Base-by-base conservation (phyloP, 2,888 invertebrate species). In the Pseudeuparius sepicola region DNA sequence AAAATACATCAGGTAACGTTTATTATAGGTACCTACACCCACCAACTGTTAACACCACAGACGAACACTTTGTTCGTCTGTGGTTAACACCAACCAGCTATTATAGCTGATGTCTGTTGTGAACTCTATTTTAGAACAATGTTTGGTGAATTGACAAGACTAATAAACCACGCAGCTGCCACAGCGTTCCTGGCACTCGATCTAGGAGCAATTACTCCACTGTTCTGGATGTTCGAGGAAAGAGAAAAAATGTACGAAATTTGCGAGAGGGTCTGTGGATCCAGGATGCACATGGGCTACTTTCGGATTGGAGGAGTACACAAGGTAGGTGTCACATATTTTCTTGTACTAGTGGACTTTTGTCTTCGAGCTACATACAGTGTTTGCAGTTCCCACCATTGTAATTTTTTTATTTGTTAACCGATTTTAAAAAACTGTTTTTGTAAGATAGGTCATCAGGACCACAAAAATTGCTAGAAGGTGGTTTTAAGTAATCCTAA, bases 211-310 rank as follows among this genome's bases (percentile, higher is more conserved):
- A 78, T 92, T 45, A 87, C 89, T 1, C 90, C 90, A 1, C 78
- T 88, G 52, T 89, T 92, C 60, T 92, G 89, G 88, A 67, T 87
- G 54, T 88, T 87, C 57, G 88, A 90, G 61, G 90, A 87, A 60
- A 68, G 87, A 30, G 88, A 88, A 61, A 88, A 88, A 63, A 60
- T 88, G 41, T 78, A 82, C 61, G 90, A 92, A 59, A 71, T 87
- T 46, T 85, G 78, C 53, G 90, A 92, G 57, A 67, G 88, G 42
- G 76, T 78, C 1, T 82, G 78, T 26, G 90, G 92, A 0, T 79
- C 85, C 30, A 70, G 90, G 24, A 73, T 92, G 68, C 89, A 90
- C 57, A 77, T 82, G 29, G 78, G 75, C 3, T 92, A 89, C 54
- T 67, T 86, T 31, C 67, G 87, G 15, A 82, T 85, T 0, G 90